Conservation (phyloP, 35 echinoderm and acorn worm genomes). For the Diadema setosum region DNA sequence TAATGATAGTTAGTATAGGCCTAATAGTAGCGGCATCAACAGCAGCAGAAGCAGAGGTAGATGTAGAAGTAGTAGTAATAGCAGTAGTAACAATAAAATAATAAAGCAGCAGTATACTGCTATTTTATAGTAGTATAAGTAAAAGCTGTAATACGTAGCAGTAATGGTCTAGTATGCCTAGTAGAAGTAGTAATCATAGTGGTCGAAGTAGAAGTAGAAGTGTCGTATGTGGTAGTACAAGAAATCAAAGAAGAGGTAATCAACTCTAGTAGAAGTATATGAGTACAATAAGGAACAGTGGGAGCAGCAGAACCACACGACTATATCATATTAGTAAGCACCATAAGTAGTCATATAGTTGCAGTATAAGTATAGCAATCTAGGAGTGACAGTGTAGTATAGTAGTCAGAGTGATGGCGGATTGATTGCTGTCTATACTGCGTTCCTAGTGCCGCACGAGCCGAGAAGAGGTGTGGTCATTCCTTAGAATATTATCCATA, state of each 20-base stretch:
- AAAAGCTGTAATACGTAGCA: background rate
- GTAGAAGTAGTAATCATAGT: background rate
- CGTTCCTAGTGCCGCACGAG: no score
- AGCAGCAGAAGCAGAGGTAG: background rate
- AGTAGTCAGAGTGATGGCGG: background rate
- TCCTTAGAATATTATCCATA: no score
- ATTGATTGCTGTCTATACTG: no score
- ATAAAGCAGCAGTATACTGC: background rate
- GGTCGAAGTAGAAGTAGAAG: background rate
- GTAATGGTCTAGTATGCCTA: background rate
- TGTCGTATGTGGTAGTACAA: background rate
- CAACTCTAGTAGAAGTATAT: background rate
- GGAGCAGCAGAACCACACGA: background rate
- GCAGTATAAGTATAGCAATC: background rate
- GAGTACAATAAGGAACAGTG: background rate
- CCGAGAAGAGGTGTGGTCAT: no score
- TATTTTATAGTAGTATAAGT: background rate
- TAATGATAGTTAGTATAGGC: background rate
- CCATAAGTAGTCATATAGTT: conserved; percentile 1
- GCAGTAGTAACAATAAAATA: background rate
- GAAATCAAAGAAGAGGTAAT: background rate
- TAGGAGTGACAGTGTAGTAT: background rate
- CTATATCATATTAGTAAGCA: background rate
- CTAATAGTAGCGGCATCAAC: background rate
- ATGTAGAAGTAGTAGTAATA: background rate